phyloP scores from a whole-genome alignment of 2,888 invertebrate genomes.

The Resseliella maxima region DNA sequence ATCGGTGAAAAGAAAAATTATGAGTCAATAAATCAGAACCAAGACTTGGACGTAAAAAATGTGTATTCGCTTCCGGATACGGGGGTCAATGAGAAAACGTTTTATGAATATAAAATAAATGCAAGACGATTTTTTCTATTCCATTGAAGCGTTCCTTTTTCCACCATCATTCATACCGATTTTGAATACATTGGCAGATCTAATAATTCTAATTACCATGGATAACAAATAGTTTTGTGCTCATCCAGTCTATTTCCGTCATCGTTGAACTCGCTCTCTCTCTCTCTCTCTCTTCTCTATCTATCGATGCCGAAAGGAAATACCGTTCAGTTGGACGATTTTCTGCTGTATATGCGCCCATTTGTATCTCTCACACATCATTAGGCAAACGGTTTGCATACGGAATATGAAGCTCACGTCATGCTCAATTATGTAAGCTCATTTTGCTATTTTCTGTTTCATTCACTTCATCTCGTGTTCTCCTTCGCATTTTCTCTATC shows the following conservation, averaged over 20 bases:
- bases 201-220: not conserved
- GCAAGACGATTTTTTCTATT: too few species aligned
- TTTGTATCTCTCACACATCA: constrained; percentile 47
- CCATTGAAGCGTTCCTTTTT: not conserved
- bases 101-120: not conserved
- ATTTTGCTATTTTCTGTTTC: not conserved
- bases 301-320: not conserved
- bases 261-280: not conserved
- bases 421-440: too few species aligned
- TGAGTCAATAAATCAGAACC: constrained; percentile 6
- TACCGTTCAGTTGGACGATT: not conserved
- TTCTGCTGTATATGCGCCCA: not conserved
- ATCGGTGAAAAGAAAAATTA: not conserved
- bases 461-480: too few species aligned
- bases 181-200: not conserved
- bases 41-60: not conserved
- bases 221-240: not conserved
- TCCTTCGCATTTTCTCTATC: not conserved
- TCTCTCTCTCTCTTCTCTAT: too few species aligned
- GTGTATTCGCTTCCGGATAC: not conserved
- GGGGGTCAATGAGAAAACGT: too few species aligned
- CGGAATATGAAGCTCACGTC: not conserved
- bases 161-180: not conserved
- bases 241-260: constrained; percentile 29
- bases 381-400: constrained; percentile 34